phyloP scores from a whole-genome alignment of 1,140 invertebrate species.

The Eciton burchellii region DNA sequence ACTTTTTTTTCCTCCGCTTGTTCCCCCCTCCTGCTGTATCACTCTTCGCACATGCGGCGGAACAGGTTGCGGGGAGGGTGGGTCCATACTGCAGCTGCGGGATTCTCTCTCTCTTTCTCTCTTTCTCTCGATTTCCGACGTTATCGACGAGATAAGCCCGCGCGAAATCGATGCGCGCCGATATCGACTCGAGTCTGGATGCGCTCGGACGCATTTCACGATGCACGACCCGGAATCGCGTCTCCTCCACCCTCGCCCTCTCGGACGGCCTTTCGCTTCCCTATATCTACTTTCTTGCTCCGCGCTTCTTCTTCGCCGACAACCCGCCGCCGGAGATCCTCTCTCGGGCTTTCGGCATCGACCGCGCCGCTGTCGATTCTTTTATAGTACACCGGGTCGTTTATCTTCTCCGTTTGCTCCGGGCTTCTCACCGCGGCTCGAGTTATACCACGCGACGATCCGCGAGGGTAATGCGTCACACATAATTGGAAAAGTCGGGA shows the following conservation, averaged over 20 bases:
- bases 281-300: neutral
- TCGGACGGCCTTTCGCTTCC: neutral
- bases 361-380: slow-evolving; percentile 56
- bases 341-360: slow-evolving; percentile 53
- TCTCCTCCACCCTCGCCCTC: slow-evolving; percentile 11
- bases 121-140: slow-evolving; percentile 38
- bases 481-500: slow-evolving; percentile 61
- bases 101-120: no score
- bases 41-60: neutral
- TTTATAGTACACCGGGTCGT: slow-evolving; percentile 62
- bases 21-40: no score
- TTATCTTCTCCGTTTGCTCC: slow-evolving; percentile 52
- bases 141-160: slow-evolving; percentile 65
- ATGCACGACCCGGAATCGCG: slow-evolving; percentile 60
- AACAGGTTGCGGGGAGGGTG: slow-evolving; percentile 33
- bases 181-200: slow-evolving; percentile 64
- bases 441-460: slow-evolving; percentile 47
- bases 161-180: slow-evolving; percentile 67
- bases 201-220: slow-evolving; percentile 65
- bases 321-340: neutral
- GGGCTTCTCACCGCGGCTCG: slow-evolving; percentile 44
- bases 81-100: slow-evolving; percentile 20
- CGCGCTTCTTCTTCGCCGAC: slow-evolving; percentile 3
- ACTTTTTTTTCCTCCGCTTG: no score
- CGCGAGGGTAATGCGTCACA: slow-evolving; percentile 41